These are phyloP conservation scores for Catotricha subobsoleta DNA, from an alignment of 2,888 invertebrate species.

Conservation along the genomic window DNA sequence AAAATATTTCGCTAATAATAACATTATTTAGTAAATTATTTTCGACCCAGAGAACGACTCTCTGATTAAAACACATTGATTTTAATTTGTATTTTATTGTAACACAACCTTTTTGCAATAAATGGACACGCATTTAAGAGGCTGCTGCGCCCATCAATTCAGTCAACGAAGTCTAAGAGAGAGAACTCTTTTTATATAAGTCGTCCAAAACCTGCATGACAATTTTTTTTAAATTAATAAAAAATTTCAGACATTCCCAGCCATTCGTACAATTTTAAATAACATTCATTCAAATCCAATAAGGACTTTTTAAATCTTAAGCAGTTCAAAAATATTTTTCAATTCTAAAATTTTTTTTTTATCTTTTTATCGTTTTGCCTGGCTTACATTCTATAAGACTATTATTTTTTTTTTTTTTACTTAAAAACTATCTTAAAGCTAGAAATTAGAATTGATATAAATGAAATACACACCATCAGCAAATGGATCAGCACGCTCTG, in stretches of 20 bases:
- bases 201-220: conserved; percentile 4
- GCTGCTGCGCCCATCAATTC: too few species aligned
- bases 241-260: too few species aligned
- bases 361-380: too few species aligned
- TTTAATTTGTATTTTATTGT: neutral
- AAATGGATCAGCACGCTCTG: conserved; percentile 93
- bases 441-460: neutral
- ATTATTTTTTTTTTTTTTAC: too few species aligned
- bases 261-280: too few species aligned
- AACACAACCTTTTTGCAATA: neutral
- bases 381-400: too few species aligned
- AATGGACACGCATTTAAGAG: conserved; percentile 2
- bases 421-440: too few species aligned
- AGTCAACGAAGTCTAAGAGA: too few species aligned
- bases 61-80: neutral
- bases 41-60: conserved; percentile 2
- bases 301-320: too few species aligned
- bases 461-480: conserved; percentile 65
- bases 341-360: too few species aligned
- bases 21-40: neutral
- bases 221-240: conserved; percentile 4
- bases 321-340: too few species aligned
- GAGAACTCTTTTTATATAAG: conserved; percentile 3
- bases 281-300: too few species aligned
- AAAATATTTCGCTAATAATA: neutral